Conservation (phyloP, 2,888 invertebrate species). For the Eristalis arbustorum region DNA sequence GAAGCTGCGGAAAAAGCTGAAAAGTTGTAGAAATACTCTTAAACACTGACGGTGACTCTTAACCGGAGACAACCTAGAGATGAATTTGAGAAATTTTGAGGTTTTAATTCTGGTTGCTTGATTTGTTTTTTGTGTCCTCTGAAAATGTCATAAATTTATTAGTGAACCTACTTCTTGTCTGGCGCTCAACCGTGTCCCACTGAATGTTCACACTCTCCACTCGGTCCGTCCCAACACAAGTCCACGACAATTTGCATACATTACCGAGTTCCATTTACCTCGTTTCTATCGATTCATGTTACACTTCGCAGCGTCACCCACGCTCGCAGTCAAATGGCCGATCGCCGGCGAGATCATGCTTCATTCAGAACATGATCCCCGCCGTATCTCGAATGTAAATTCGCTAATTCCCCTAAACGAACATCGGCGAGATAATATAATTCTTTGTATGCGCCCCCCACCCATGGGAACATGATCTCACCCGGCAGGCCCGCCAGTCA, state of each 20-base stretch:
- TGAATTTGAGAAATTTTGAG: too few relatives aligned
- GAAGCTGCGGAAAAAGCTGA: too few relatives aligned
- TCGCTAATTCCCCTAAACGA: not conserved
- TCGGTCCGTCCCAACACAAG: not conserved
- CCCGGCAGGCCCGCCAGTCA: not conserved
- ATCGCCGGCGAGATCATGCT: not conserved
- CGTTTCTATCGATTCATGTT: not conserved
- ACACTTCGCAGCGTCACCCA: not conserved
- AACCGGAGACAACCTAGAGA: too few relatives aligned
- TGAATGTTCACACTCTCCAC: not conserved
- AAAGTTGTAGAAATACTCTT: too few relatives aligned
- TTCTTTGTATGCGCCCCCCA: slow-evolving; percentile 25
- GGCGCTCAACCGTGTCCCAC: too few relatives aligned
- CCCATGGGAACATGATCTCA: slow-evolving; percentile 30
- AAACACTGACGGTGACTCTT: too few relatives aligned
- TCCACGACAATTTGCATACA: not conserved
- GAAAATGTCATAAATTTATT: too few relatives aligned
- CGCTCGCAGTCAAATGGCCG: not conserved
- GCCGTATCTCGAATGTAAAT: not conserved
- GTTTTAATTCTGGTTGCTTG: too few relatives aligned
- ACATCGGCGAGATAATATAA: slow-evolving; percentile 32
- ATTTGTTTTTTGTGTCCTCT: too few relatives aligned
- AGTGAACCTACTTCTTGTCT: too few relatives aligned
- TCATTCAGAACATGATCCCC: slow-evolving; percentile 10
- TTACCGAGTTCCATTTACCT: not conserved